Conservation (phyloP, 2,888 invertebrate genomes). For the Linnaemya vulpina region DNA sequence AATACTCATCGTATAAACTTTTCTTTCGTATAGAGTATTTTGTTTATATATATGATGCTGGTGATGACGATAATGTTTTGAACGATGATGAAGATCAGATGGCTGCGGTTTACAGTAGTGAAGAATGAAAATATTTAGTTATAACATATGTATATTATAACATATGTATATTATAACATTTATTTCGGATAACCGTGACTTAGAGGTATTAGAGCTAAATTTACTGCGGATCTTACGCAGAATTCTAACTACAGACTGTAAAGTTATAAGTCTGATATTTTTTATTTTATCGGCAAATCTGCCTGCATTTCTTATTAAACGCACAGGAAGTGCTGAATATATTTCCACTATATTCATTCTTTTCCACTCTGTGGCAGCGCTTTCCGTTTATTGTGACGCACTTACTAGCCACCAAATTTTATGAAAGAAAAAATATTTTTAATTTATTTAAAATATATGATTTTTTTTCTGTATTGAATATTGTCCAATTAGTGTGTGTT, state of each 20-base stretch:
- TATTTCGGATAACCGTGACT: too few relatives aligned
- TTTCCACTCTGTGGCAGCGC: not conserved
- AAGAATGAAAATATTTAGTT: not conserved
- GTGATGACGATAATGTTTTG: conserved; percentile 2
- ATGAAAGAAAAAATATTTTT: conserved; percentile 16
- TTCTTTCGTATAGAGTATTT: not conserved
- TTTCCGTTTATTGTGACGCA: conserved; percentile 39
- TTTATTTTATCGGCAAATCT: not conserved
- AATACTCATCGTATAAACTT: conserved; percentile 18
- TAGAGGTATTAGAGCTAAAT: too few relatives aligned
- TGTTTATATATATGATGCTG: conserved; percentile 28
- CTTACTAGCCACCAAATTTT: conserved; percentile 5
- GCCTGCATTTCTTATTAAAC: not conserved
- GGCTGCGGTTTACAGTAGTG: not conserved
- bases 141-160: not conserved
- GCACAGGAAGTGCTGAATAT: not conserved
- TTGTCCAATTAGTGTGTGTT: not conserved
- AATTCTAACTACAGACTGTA: too few relatives aligned
- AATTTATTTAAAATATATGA: conserved; percentile 22
- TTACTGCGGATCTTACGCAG: too few relatives aligned
- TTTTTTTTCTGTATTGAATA: conserved; percentile 25
- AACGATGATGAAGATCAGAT: conserved; percentile 37
- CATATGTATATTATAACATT: too few relatives aligned
- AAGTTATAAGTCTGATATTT: too few relatives aligned
- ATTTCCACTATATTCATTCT: not conserved